These are phyloP conservation scores for Meriones psammophilus DNA, from an alignment of 2,797 vertebrate genomes.

Conservation along the genomic window DNA sequence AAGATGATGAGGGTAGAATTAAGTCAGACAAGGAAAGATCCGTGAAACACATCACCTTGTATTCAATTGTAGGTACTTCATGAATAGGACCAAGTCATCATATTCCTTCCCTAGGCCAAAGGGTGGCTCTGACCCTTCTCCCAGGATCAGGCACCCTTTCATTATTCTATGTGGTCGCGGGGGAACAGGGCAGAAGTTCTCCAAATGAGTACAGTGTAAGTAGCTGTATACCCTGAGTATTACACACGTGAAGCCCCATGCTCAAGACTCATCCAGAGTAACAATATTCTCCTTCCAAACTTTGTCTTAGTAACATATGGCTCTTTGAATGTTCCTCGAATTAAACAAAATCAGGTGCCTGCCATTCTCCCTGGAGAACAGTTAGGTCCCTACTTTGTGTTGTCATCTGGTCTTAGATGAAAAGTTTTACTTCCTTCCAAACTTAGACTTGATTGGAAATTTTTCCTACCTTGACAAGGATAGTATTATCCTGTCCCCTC, in stretches of 20 bases:
- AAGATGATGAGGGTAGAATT: neutral
- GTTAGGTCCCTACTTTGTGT: neutral
- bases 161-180: neutral
- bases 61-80: neutral
- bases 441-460: neutral
- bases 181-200: neutral
- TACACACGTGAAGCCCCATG: neutral
- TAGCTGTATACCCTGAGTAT: neutral
- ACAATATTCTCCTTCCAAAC: neutral
- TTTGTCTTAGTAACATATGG: neutral
- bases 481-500: neutral
- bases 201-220: neutral
- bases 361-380: conserved; percentile 1
- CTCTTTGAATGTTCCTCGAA: neutral
- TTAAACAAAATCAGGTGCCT: conserved; percentile 4
- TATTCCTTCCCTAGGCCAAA: neutral
- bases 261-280: neutral
- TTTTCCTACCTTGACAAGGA: neutral
- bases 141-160: neutral
- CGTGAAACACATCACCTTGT: neutral
- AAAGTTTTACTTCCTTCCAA: neutral
- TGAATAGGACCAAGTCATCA: neutral
- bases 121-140: neutral
- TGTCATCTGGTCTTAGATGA: neutral
- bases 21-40: neutral